These are phyloP conservation scores for Rhodeus uyekii DNA, from an alignment of 2,797 vertebrate species.

Conservation along the genomic window DNA sequence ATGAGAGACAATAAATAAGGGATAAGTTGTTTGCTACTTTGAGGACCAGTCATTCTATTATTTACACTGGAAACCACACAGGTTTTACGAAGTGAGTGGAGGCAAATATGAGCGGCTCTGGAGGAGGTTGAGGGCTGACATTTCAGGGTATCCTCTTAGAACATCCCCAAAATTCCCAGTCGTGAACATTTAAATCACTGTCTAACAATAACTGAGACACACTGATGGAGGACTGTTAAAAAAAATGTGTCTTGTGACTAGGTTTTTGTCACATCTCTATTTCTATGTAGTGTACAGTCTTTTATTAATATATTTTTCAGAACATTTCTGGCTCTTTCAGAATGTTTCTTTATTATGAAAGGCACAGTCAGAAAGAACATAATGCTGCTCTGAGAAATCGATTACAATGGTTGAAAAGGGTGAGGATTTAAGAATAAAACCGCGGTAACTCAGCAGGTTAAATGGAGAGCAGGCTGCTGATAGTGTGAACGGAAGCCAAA, in stretches of 20 bases:
- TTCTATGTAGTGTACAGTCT: neutral
- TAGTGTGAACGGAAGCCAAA: neutral
- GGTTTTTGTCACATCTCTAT: neutral
- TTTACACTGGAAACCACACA: constrained; percentile 66
- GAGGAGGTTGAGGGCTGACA: constrained; percentile 61
- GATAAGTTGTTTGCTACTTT: constrained; percentile 77
- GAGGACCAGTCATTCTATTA: constrained; percentile 77
- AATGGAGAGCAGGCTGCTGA: neutral
- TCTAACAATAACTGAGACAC: constrained; percentile 17
- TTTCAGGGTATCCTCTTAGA: constrained; percentile 22
- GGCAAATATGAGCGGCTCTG: constrained; percentile 20
- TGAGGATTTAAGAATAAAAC: constrained; percentile 10
- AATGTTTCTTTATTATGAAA: constrained; percentile 4
- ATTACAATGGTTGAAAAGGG: constrained; percentile 18
- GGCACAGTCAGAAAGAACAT: neutral
- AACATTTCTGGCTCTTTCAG: neutral
- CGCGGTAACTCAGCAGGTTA: neutral
- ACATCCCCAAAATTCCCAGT: constrained; percentile 18
- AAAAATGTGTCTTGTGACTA: constrained; percentile 3
- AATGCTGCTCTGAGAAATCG: constrained; percentile 24
- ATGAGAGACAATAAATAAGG: constrained; percentile 74
- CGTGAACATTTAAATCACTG: constrained; percentile 30
- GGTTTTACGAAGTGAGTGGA: constrained; percentile 6
- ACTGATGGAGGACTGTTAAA: neutral
- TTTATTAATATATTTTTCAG: constrained; percentile 21